A percentile compares a stretch with the other conserved stretches of the same genome.
These are phyloP conservation scores for Holotrichia oblita DNA, from an alignment of 1,140 invertebrate genomes.

Conservation along the genomic window DNA sequence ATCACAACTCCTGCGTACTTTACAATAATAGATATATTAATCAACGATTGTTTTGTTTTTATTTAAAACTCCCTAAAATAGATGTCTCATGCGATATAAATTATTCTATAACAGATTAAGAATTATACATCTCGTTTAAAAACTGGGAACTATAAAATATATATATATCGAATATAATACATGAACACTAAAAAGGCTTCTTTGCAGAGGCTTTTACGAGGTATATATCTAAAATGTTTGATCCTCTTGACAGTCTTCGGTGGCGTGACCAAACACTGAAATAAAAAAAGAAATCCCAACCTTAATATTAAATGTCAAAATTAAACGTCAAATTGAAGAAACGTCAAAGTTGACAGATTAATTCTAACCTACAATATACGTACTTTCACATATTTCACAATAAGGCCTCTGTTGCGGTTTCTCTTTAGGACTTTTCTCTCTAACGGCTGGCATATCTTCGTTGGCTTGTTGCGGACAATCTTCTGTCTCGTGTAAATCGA, in stretches of 20 bases:
- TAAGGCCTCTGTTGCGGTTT: conserved; percentile 77
- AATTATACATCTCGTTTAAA: conserved; percentile 10
- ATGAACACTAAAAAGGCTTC: conserved; percentile 22
- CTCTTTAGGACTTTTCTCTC: conserved; percentile 61
- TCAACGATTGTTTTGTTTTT: background rate
- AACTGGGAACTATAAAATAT: conserved; percentile 22
- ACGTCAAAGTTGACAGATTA: background rate
- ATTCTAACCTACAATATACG: conserved; percentile 38
- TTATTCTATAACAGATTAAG: background rate
- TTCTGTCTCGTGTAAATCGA: conserved; percentile 96
- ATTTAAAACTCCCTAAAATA: background rate
- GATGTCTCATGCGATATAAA: background rate
- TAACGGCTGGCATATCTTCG: conserved; percentile 63
- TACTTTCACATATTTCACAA: conserved; percentile 93
- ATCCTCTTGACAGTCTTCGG: conserved; percentile 56
- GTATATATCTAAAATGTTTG: conserved; percentile 51
- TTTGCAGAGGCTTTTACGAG: background rate
- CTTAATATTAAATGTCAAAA: too few species aligned
- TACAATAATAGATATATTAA: background rate
- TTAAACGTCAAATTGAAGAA: background rate
- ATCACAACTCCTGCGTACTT: background rate
- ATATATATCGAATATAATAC: conserved; percentile 15
- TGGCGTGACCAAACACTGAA: conserved; percentile 58
- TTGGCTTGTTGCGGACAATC: conserved; percentile 91
- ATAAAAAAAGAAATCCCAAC: conserved; percentile 44